A percentile compares a stretch with the other conserved stretches of the same genome.
These are phyloP conservation scores for Alosa sapidissima DNA, from an alignment of 2,797 vertebrate species.

Conservation along the genomic window DNA sequence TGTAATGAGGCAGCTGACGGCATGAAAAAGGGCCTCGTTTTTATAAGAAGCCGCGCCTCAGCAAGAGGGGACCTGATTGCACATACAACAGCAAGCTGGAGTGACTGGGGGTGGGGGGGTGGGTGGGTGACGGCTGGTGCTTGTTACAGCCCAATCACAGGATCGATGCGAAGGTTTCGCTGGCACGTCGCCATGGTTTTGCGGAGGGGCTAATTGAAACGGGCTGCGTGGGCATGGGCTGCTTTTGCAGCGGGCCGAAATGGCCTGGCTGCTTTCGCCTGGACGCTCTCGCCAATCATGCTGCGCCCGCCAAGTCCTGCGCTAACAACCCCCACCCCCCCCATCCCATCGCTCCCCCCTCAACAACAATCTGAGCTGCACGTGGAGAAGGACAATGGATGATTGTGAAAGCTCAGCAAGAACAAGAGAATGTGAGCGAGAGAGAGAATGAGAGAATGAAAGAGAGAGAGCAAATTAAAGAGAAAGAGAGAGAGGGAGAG, in stretches of 20 bases:
- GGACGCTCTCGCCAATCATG: neutral
- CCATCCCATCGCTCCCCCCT: neutral
- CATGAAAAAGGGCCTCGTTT: constrained; percentile 50
- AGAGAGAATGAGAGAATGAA: neutral
- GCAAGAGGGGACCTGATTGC: constrained; percentile 44
- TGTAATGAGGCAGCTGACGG: constrained; percentile 61
- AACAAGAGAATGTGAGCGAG: neutral
- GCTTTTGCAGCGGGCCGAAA: constrained; percentile 38
- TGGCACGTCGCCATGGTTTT: constrained; percentile 37
- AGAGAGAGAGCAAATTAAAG: neutral
- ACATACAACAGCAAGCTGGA: neutral
- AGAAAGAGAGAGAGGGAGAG: neutral
- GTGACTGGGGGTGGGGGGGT: constrained; percentile 17
- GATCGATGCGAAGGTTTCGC: constrained; percentile 51
- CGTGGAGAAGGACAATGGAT: constrained; percentile 21
- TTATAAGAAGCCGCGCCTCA: constrained; percentile 58
- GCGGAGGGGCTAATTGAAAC: constrained; percentile 57
- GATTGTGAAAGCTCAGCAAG: constrained; percentile 27
- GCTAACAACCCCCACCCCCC: neutral
- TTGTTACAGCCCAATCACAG: constrained; percentile 37
- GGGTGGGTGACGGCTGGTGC: neutral
- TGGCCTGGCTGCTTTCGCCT: neutral
- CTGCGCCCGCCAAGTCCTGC: neutral
- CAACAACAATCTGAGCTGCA: constrained; percentile 12
- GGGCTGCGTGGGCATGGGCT: constrained; percentile 53